Conservation (phyloP, 2,113 vertebrate species). For the Dissostichus mawsoni region DNA sequence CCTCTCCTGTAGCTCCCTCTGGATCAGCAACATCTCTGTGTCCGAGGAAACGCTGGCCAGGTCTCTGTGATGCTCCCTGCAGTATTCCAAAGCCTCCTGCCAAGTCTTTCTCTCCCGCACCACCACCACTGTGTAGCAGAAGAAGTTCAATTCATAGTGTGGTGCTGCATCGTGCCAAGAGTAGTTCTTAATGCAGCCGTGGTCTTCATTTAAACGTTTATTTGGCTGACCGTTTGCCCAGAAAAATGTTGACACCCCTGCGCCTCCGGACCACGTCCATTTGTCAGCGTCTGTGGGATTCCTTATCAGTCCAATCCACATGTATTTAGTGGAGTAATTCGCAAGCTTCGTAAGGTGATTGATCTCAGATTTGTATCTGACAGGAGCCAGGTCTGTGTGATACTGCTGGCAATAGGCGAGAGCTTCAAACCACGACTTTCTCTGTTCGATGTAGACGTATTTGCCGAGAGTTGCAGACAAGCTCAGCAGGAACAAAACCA, state of each 20-base stretch:
- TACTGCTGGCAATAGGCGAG: background rate
- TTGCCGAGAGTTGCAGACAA: slow-evolving; percentile 21
- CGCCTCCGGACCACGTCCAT: slow-evolving; percentile 63
- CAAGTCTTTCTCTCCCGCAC: slow-evolving; percentile 54
- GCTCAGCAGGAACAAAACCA: slow-evolving; percentile 34
- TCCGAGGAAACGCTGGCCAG: slow-evolving; percentile 48
- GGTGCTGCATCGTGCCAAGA: rapidly evolving
- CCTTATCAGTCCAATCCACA: slow-evolving; percentile 52
- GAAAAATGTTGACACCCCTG: background rate
- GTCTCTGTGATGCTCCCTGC: slow-evolving; percentile 29
- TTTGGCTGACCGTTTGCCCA: rapidly evolving
- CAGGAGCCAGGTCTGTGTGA: slow-evolving; percentile 52
- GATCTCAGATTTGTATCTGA: background rate
- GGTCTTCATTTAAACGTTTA: rapidly evolving
- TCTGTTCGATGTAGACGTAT: background rate
- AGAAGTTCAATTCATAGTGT: rapidly evolving
- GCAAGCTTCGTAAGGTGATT: rapidly evolving
- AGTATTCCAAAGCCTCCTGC: slow-evolving; percentile 48
- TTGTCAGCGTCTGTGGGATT: rapidly evolving
- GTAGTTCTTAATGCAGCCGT: rapidly evolving
- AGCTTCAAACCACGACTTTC: background rate
- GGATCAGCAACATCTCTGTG: slow-evolving; percentile 54
- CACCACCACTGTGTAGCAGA: slow-evolving; percentile 38
- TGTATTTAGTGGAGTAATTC: rapidly evolving
- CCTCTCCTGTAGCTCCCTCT: background rate